Percentiles rank a stretch among this genome's conserved stretches.
phyloP scores from a whole-genome alignment of 2,113 vertebrate genomes.

The Carassius auratus region DNA sequence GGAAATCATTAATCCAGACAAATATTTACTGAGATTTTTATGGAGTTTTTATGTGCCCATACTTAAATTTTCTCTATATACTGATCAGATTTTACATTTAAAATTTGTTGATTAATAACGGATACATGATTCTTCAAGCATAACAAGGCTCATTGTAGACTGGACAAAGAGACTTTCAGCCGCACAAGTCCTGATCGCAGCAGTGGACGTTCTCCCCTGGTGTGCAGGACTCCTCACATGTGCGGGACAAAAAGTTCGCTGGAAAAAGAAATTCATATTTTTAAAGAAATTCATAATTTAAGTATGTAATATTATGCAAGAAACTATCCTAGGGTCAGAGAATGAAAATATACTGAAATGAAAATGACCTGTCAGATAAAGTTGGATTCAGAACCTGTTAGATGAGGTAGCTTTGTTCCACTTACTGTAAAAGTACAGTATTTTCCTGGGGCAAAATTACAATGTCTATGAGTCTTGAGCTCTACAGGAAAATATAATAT shows the following conservation, averaged over 20 bases:
- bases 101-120: background rate
- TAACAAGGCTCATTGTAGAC: background rate
- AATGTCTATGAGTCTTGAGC: background rate
- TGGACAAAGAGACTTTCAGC: background rate
- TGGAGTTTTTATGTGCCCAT: background rate
- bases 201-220: background rate
- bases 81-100: background rate
- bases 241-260: background rate
- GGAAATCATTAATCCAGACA: background rate
- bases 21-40: background rate
- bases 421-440: background rate
- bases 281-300: background rate
- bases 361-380: too few relatives aligned
- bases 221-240: conserved; percentile 22
- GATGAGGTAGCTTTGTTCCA: background rate
- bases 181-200: conserved; percentile 11
- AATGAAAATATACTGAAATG: background rate
- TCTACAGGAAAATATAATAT: background rate
- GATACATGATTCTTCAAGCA: background rate
- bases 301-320: too few relatives aligned
- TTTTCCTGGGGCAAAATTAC: background rate
- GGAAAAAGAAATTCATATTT: background rate
- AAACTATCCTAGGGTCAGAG: background rate
- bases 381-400: background rate
- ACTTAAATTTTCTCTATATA: background rate